Percentiles rank a stretch among this genome's conserved stretches.
Conservation (phyloP, 2,888 invertebrate species). For the Monopis laevigella region DNA sequence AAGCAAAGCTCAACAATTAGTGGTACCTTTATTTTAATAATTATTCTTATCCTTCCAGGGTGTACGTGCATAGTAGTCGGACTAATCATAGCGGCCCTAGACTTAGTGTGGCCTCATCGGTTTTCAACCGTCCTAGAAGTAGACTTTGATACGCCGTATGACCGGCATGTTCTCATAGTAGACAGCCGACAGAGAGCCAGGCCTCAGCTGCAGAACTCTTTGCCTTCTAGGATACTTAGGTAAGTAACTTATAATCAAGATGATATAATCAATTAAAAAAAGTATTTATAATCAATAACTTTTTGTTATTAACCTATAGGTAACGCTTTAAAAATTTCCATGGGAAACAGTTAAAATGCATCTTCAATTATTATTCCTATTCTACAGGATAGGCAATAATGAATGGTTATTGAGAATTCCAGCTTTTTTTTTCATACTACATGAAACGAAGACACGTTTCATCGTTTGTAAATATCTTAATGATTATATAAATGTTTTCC, state of each 20-base stretch:
- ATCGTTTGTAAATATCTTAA: no score
- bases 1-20: no score
- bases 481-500: no score
- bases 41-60: constrained; percentile 68
- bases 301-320: no score
- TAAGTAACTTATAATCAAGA: constrained; percentile 26
- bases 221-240: constrained; percentile 75
- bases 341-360: no score
- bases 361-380: no score
- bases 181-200: constrained; percentile 72
- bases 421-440: background rate
- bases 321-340: no score
- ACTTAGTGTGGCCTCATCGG: constrained; percentile 87
- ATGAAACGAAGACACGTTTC: no score
- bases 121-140: constrained; percentile 92
- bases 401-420: background rate
- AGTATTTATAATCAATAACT: no score
- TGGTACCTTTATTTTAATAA: no score
- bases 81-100: constrained; percentile 81
- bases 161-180: constrained; percentile 90
- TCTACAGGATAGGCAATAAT: no score
- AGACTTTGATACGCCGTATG: constrained; percentile 94
- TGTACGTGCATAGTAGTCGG: constrained; percentile 82
- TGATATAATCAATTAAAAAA: no score
- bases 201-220: constrained; percentile 46